Conservation (phyloP, 2,888 invertebrate genomes). For the Clistopyga incitator region DNA sequence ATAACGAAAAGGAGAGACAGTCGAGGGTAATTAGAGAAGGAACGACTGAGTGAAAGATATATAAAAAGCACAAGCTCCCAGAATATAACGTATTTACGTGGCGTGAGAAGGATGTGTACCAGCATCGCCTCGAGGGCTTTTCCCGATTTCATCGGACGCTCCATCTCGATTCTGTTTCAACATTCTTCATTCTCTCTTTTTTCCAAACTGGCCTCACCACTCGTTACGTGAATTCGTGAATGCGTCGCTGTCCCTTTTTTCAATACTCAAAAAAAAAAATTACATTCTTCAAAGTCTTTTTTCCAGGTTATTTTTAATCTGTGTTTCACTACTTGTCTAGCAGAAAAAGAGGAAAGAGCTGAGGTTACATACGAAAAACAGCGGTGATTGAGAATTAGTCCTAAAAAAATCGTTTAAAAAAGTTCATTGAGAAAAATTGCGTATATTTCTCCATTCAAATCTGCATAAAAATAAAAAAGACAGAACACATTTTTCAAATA, state of each 20-base stretch:
- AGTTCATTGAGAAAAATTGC: no score
- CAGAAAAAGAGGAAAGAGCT: no score
- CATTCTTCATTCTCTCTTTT: not conserved
- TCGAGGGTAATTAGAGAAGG: slow-evolving; percentile 39
- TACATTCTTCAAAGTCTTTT: no score
- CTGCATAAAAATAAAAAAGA: no score
- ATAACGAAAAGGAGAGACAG: slow-evolving; percentile 69
- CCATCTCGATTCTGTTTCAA: slow-evolving; percentile 22
- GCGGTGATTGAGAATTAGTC: no score
- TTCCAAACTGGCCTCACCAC: not conserved
- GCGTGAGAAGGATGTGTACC: slow-evolving; percentile 22
- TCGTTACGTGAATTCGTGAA: not conserved
- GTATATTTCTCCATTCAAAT: no score
- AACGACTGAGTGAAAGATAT: slow-evolving; percentile 35
- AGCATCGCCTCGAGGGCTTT: not conserved
- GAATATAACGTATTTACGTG: slow-evolving; percentile 30
- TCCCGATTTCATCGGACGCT: slow-evolving; percentile 24
- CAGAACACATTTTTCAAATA: no score
- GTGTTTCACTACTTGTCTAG: no score
- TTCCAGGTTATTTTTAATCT: no score
- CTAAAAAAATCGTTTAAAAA: no score
- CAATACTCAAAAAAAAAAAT: not conserved
- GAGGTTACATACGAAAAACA: no score
- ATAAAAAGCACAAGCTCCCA: slow-evolving; percentile 10
- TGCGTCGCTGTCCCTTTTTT: not conserved